phyloP scores from a whole-genome alignment of 1,140 invertebrate genomes.

The Cryptotermes secundus region DNA sequence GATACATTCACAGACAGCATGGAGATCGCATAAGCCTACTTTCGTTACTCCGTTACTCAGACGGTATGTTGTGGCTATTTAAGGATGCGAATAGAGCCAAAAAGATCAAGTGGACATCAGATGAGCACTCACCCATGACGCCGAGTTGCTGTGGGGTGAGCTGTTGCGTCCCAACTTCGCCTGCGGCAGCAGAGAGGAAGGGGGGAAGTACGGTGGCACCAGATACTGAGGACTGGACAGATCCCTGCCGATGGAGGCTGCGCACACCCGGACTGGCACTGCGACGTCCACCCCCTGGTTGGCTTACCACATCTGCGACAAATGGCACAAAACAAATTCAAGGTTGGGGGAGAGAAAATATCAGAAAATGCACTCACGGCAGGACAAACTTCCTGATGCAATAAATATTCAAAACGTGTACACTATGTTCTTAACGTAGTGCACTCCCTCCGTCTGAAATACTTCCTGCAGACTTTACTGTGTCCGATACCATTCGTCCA shows the following conservation, averaged over 20 bases:
- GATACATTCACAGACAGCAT: too few relatives aligned
- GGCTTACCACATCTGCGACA: constrained; percentile 19
- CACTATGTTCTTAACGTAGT: not conserved
- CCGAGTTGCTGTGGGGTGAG: constrained; percentile 40
- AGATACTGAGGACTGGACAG: constrained; percentile 35
- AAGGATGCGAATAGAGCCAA: too few relatives aligned
- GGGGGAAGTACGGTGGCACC: constrained; percentile 13
- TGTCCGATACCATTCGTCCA: too few relatives aligned
- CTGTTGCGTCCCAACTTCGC: constrained; percentile 1
- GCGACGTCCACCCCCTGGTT: constrained; percentile 23
- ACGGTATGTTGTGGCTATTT: too few relatives aligned
- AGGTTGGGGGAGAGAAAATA: not conserved
- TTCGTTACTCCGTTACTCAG: too few relatives aligned
- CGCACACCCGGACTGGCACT: constrained; percentile 35
- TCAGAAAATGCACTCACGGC: not conserved
- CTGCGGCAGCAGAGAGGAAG: not conserved
- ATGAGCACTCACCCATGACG: constrained; percentile 39
- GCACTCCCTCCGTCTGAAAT: too few relatives aligned
- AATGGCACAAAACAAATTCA: not conserved
- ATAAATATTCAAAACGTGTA: not conserved
- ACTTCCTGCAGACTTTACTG: too few relatives aligned
- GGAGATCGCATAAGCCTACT: too few relatives aligned
- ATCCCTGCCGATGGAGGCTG: constrained; percentile 36
- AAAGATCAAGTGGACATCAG: too few relatives aligned
- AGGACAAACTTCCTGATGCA: not conserved